phyloP scores from a whole-genome alignment of 2,113 vertebrate species.

The Numida meleagris region DNA sequence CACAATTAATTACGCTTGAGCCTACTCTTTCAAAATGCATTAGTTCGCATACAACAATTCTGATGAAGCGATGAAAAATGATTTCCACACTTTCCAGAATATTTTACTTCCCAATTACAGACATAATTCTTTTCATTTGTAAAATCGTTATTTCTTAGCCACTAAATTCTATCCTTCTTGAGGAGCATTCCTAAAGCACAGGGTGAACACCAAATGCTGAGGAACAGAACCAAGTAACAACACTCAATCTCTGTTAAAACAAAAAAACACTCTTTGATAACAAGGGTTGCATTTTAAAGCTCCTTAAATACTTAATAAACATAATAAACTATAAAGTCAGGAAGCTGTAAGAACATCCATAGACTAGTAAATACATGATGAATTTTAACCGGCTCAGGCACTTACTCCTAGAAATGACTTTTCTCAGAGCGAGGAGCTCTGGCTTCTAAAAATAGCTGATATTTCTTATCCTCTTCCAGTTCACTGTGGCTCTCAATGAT shows the following conservation, averaged over 20 bases:
- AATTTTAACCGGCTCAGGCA: not conserved
- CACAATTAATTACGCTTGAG: not conserved
- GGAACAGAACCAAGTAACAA: not conserved
- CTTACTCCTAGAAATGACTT: conserved; percentile 19
- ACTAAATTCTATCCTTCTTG: not conserved
- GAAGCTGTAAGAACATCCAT: not conserved
- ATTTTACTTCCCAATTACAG: not conserved
- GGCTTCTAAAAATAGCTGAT: conserved; percentile 31
- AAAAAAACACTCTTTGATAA: not conserved
- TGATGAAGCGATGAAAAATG: not conserved
- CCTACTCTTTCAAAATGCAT: not conserved
- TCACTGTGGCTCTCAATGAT: not conserved
- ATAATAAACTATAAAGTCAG: not conserved
- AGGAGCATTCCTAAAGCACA: not conserved
- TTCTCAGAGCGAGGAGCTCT: not conserved
- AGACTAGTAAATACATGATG: not conserved
- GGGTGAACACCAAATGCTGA: not conserved
- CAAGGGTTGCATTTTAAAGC: not conserved
- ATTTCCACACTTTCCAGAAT: not conserved
- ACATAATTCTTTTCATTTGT: not conserved
- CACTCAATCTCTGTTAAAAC: not conserved
- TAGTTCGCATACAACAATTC: not conserved
- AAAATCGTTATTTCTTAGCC: not conserved
- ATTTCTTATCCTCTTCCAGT: conserved; percentile 14
- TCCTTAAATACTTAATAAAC: conserved; percentile 1